Conservation (phyloP, 2,113 vertebrate genomes). For the Podilymbus podiceps region DNA sequence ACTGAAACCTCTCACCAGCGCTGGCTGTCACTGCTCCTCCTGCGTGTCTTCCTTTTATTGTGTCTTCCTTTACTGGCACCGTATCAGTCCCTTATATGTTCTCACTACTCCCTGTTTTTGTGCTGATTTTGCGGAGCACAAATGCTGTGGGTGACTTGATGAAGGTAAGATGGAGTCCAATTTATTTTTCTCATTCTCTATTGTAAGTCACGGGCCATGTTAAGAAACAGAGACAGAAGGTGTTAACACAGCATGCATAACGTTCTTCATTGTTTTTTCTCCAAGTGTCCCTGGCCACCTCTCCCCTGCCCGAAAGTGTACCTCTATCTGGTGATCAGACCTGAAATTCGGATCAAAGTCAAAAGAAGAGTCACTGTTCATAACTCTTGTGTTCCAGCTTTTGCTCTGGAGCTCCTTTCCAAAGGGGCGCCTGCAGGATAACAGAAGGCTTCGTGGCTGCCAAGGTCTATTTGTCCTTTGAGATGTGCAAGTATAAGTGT, state of each 20-base stretch:
- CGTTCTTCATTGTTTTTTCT: not conserved
- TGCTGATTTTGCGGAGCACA: not conserved
- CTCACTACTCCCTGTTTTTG: not conserved
- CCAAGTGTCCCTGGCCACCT: not conserved
- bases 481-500: not conserved
- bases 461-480: not conserved
- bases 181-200: not conserved
- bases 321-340: not conserved
- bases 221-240: not conserved
- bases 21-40: not conserved
- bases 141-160: not conserved
- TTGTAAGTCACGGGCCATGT: not conserved
- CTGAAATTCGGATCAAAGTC: not conserved
- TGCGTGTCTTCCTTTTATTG: not conserved
- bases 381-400: not conserved
- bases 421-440: not conserved
- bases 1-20: not conserved
- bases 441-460: not conserved
- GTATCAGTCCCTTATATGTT: not conserved
- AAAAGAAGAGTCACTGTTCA: not conserved
- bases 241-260: not conserved
- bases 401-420: not conserved
- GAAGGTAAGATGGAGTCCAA: not conserved
- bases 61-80: not conserved
- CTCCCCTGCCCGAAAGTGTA: not conserved